A percentile compares a stretch with the other conserved stretches of the same genome.
Evolutionary conservation across 2,888 invertebrate species (phyloP).

Genomic region (Pegoplata infirma): DNA sequence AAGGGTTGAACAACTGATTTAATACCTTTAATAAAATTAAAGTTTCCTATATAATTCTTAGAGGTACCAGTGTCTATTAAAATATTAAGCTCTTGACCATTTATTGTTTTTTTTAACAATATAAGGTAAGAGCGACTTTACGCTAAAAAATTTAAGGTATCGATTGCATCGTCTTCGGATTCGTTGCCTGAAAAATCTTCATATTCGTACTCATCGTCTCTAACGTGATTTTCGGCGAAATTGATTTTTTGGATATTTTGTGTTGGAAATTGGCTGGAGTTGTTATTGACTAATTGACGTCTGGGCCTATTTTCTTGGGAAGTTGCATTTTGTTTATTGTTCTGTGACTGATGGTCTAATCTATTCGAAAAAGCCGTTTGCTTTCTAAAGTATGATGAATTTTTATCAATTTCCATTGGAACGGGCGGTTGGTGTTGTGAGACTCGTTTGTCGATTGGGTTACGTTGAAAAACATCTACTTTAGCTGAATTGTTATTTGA

Average conservation of each 20-base stretch:
- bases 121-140: constrained; percentile 12
- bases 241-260: constrained; percentile 16
- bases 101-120: constrained; percentile 6
- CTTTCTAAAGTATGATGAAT: too few species aligned
- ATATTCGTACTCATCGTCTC: neutral
- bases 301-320: neutral
- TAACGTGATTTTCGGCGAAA: neutral
- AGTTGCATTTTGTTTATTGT: neutral
- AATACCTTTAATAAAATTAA: neutral
- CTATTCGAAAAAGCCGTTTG: too few species aligned
- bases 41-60: neutral
- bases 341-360: neutral
- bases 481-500: neutral
- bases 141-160: constrained; percentile 31
- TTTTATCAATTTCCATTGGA: too few species aligned
- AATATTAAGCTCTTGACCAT: neutral
- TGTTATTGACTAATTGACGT: too few species aligned
- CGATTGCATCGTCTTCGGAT: constrained; percentile 8
- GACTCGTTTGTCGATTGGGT: too few species aligned
- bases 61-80: neutral
- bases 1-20: neutral
- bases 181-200: neutral
- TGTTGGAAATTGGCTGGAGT: too few species aligned
- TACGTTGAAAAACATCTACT: too few species aligned
- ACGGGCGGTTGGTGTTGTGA: too few species aligned